These are phyloP conservation scores for Fringilla coelebs DNA, from an alignment of 2,797 vertebrate genomes.

Conservation along the genomic window DNA sequence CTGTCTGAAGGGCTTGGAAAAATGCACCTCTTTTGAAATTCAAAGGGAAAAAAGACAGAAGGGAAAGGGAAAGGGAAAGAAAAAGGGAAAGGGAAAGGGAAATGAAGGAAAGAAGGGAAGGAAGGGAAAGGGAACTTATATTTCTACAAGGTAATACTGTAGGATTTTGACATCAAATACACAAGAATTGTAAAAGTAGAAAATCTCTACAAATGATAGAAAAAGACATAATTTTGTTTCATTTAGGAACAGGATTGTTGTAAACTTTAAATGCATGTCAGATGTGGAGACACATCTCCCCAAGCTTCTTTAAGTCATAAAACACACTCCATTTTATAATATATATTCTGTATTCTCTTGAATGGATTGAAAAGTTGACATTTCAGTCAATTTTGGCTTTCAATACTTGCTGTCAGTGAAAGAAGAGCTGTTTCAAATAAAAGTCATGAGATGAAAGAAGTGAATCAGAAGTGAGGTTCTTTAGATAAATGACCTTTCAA, in stretches of 20 bases:
- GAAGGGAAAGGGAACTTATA: not conserved
- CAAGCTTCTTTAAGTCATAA: not conserved
- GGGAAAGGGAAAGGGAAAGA: not conserved
- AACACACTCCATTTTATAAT: not conserved
- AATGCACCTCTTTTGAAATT: not conserved
- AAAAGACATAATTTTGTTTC: not conserved
- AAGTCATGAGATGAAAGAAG: not conserved
- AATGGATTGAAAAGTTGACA: not conserved
- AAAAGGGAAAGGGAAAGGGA: not conserved
- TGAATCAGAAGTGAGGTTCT: not conserved
- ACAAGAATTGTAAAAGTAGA: not conserved
- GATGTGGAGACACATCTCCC: not conserved
- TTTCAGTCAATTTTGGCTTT: constrained; percentile 25
- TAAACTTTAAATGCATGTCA: not conserved
- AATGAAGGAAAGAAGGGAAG: no score
- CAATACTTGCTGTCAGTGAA: not conserved
- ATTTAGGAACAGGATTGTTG: not conserved
- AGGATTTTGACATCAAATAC: not conserved
- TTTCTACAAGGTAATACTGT: not conserved
- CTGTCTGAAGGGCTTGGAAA: not conserved
- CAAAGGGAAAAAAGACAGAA: not conserved
- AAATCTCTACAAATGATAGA: not conserved
- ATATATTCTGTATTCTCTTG: not conserved
- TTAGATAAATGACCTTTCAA: constrained; percentile 21
- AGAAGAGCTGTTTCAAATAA: not conserved